Evolutionary conservation across 1,140 invertebrate genomes (phyloP), one percentile per base, ranked within the genome.

Genomic region (Antheraea mylitta): DNA sequence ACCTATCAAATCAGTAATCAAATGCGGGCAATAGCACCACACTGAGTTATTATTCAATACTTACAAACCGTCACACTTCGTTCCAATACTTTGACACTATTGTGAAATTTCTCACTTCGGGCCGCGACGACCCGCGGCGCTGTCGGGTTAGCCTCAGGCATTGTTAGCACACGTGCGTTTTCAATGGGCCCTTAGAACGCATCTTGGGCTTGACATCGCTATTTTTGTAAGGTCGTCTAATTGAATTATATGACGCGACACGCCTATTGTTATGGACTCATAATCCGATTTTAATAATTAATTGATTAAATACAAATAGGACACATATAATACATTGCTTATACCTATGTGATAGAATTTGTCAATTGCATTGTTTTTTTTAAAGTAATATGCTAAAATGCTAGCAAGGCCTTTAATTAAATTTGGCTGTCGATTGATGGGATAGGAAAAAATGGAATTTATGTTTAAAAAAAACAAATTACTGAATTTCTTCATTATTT

Each of bases 141-240:
- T 79, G 79, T 76, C 71, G 76, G 75, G 73, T 76, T 70, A 71
- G 73, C 72, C 74, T 68, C 75, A 73, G 64, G 69, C 38, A 86
- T 87, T 89, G 84, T 88, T 69, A 70, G 71, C 73, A 80, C 88
- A 90, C 88, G 88, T 90, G 88, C 82, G 81, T 71, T 64, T 30
- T 84, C 70, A 90, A 90, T 86, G 75, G 83, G 70, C 84, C 82
- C 81, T 82, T 72, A 84, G 77, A 76, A 76, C 64, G 68, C 63
- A 66, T 74, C 72, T 74, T 69, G 59, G 69, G 73, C 82, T 75
- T 81, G 77, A 83, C 83, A 83, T 79, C 76, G 69, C 79, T 81
- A 82, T 87, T 83, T 87, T 77, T 79, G 74, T 70, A 64, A 64
- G 71, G 67, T 65, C 75, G 60, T 68, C 78, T 88, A 88, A 90